Percentiles rank a stretch among this genome's conserved stretches.
Conservation (phyloP, 2,888 invertebrate genomes). For the Onchidella celtica region DNA sequence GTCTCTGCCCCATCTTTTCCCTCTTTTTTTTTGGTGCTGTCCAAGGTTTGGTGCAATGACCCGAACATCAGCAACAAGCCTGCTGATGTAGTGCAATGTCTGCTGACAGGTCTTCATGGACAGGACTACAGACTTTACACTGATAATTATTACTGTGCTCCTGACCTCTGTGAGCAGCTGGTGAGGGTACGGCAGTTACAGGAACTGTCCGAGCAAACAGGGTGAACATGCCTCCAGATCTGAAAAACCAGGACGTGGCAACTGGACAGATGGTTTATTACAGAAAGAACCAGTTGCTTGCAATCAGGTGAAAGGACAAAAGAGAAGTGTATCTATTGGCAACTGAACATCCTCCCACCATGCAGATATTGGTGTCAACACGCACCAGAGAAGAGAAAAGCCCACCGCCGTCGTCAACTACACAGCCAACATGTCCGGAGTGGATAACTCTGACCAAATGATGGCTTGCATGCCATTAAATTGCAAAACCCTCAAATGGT, state of each 20-base stretch:
- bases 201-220: background rate
- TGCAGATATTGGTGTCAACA: background rate
- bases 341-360: background rate
- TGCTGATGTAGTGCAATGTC: background rate
- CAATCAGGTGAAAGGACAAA: constrained; percentile 43
- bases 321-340: constrained; percentile 34
- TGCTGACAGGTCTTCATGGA: background rate
- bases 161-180: background rate
- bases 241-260: background rate
- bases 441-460: constrained; percentile 34
- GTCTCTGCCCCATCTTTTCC: too few relatives aligned
- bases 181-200: background rate
- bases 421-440: constrained; percentile 40
- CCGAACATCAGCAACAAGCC: constrained; percentile 27
- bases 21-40: too few relatives aligned
- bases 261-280: background rate
- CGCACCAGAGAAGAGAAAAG: background rate
- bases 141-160: background rate
- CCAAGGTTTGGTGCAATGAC: background rate
- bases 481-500: constrained; percentile 31
- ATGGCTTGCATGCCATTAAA: constrained; percentile 33
- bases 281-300: constrained; percentile 9
- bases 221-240: background rate
- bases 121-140: background rate
- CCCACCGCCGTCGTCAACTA: constrained; percentile 21